Percentiles rank a stretch among this genome's conserved stretches.
Conservation (phyloP, 1,140 invertebrate genomes). For the Venturia canescens region DNA sequence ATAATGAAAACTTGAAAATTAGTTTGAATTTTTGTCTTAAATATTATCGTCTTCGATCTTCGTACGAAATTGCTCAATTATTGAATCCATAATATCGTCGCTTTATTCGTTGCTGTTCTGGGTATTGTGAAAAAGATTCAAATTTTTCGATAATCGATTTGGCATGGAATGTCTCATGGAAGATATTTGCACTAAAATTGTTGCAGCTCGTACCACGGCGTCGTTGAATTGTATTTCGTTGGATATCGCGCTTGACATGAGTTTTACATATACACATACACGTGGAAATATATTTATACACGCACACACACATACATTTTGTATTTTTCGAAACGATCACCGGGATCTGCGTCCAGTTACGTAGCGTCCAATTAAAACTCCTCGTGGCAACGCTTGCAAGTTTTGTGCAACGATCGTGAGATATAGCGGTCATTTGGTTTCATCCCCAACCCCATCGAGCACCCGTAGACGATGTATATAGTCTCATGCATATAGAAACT, state of each 20-base stretch:
- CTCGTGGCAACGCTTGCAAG: conserved; percentile 1
- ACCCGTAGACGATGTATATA: not conserved
- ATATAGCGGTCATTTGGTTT: conserved; percentile 3
- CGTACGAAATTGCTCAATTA: too few species aligned
- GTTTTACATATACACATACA: not conserved
- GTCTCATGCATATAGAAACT: not conserved
- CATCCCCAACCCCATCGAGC: not conserved
- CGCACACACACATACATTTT: too few species aligned
- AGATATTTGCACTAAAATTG: not conserved
- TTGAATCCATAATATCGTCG: too few species aligned
- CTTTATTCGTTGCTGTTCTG: too few species aligned
- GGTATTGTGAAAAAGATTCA: too few species aligned
- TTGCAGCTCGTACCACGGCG: not conserved
- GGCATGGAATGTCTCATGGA: too few species aligned
- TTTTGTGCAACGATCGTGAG: not conserved
- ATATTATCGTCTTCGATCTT: not conserved
- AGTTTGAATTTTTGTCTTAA: not conserved
- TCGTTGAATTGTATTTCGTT: not conserved
- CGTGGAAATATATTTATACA: too few species aligned
- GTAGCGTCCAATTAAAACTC: conserved; percentile 4
- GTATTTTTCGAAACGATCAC: not conserved
- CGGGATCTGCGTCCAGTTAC: not conserved
- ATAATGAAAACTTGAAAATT: too few species aligned
- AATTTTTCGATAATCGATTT: too few species aligned
- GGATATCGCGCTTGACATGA: not conserved